Evolutionary conservation across 2,797 vertebrate species (phyloP).

Genomic region (Philypnodon macrostomus): DNA sequence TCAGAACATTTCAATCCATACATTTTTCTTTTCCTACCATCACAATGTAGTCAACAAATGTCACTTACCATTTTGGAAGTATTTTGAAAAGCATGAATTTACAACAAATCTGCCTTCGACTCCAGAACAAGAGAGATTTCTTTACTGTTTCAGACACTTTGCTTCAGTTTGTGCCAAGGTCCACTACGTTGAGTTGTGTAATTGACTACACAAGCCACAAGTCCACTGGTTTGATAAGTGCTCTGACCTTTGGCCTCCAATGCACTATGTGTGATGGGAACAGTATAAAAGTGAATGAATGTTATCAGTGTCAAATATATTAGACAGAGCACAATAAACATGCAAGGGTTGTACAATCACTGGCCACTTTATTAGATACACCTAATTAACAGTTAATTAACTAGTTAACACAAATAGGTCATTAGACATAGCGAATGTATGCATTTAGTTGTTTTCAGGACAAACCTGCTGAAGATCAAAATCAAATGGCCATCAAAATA

Average conservation of each 20-base stretch:
- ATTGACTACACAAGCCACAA: conserved; percentile 21
- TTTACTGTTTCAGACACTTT: background rate
- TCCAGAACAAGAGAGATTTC: background rate
- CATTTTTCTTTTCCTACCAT: too few relatives aligned
- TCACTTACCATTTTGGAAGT: conserved; percentile 51
- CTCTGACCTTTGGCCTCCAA: conserved; percentile 21
- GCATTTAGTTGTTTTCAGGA: too few relatives aligned
- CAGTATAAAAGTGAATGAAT: background rate
- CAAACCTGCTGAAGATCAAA: too few relatives aligned
- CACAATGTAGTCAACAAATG: too few relatives aligned
- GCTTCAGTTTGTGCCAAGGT: conserved; percentile 45
- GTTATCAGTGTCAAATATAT: background rate
- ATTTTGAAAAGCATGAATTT: background rate
- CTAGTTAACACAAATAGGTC: too few relatives aligned
- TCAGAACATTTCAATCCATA: too few relatives aligned
- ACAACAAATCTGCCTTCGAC: background rate
- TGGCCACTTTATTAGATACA: too few relatives aligned
- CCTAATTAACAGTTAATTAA: too few relatives aligned
- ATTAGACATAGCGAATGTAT: too few relatives aligned
- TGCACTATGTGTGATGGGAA: background rate
- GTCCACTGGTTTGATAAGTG: conserved; percentile 15
- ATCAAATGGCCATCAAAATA: too few relatives aligned
- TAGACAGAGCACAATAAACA: background rate
- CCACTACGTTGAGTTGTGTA: conserved; percentile 39
- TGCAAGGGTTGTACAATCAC: background rate